These are phyloP conservation scores for Lagocephalus sceleratus DNA, from an alignment of 2,797 vertebrate species.

Conservation along the genomic window DNA sequence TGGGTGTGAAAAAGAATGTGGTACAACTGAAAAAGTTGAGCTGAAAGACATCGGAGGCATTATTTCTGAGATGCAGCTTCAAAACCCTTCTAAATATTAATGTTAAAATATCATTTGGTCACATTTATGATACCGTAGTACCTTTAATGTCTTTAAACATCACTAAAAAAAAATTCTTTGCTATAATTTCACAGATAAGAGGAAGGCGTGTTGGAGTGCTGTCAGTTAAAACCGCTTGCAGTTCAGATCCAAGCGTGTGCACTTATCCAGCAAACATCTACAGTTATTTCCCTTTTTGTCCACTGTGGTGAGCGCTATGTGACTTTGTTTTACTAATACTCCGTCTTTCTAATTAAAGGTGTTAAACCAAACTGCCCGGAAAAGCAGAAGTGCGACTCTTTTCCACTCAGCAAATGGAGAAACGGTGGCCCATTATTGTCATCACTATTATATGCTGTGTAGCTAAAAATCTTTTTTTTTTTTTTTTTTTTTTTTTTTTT, in stretches of 20 bases:
- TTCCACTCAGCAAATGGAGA: background rate
- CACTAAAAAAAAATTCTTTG: too few species aligned
- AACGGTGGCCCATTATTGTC: background rate
- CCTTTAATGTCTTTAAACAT: background rate
- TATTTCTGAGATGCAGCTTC: too few species aligned
- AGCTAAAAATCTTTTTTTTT: background rate
- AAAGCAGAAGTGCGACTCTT: slow-evolving; percentile 39
- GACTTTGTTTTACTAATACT: slow-evolving; percentile 23
- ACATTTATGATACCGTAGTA: background rate
- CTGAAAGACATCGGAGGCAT: slow-evolving; percentile 30
- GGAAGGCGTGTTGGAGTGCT: background rate
- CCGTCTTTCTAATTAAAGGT: slow-evolving; percentile 13
- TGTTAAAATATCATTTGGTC: background rate
- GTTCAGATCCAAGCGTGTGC: background rate
- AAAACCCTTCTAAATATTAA: too few species aligned
- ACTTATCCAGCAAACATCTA: slow-evolving; percentile 17
- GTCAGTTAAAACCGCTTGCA: slow-evolving; percentile 8
- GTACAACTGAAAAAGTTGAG: slow-evolving; percentile 40
- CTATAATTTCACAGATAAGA: background rate
- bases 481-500: background rate
- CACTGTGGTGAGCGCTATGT: slow-evolving; percentile 15
- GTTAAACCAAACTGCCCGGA: slow-evolving; percentile 30
- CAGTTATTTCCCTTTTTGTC: slow-evolving; percentile 28
- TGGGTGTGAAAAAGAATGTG: slow-evolving; percentile 50
- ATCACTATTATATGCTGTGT: background rate